Base-by-base conservation (phyloP, 1,140 invertebrate genomes). In the Megathymus violae region DNA sequence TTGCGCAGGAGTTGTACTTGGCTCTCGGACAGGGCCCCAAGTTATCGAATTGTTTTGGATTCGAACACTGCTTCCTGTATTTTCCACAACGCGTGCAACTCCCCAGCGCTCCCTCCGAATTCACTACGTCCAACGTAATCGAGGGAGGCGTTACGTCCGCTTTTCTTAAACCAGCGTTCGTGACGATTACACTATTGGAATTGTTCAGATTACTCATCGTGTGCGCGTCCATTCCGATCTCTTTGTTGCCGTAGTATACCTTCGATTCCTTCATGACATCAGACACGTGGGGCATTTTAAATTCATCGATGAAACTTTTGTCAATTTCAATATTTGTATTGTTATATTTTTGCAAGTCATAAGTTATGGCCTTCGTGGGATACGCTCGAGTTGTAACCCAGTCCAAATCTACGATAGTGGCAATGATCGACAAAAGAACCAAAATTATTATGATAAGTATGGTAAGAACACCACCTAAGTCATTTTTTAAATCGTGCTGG, bases 31-130 rank as follows among this genome's bases (percentile, higher is more conserved):
- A 87, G 0, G 80, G 66, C 0, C 74, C 62, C n/a, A 74, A 31
- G 16, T 67, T 77, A 1, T 78, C 64, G 0, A 48, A 36, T 11
- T 66, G 74, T 17, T 67, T 78, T 3, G 69, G 67, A 13, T 69
- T 76, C 2, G 31, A 62, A 47, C 80, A 88, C 47, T 90, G 86
- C 40, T 80, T 82, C 38, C 73, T 83, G 47, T 89, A 89, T 48
- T 88, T 89, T 0, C 88, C 88, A 11, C 88, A 90, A 34, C 88
- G 69, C 25, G 72, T 70, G 62, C 88, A 90, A 46, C 80, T 90
- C 11, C 72, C 67, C 11, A 60, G 44, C 13, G 54, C 68, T 59
- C 75, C 73, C 63, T 87, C 80, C 69, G 59, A 31, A 31, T 74
- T 61, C 38, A 74, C 70, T 80, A 88, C 83, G 72, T 85, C 85